A percentile compares a stretch with the other conserved stretches of the same genome.
Evolutionary conservation across 2,797 vertebrate species (phyloP).

Genomic region (Cercopithecus petaurista): DNA sequence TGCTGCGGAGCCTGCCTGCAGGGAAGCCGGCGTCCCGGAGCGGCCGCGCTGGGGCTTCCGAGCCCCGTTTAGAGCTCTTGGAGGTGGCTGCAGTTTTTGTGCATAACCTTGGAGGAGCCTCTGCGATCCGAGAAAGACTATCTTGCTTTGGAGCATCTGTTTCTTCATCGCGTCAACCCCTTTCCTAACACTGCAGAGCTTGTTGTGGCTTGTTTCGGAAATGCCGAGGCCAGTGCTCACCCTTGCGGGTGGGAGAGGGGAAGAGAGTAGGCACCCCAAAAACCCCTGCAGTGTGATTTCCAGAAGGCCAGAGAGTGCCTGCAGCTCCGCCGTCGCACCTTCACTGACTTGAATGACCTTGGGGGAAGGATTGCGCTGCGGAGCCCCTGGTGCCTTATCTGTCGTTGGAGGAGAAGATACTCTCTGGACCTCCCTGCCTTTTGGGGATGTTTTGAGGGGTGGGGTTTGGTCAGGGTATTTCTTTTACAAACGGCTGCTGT

Average conservation of each 20-base stretch:
- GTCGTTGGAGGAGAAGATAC: not conserved
- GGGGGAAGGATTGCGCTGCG: constrained; percentile 40
- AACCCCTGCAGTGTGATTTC: constrained; percentile 26
- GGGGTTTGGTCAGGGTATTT: constrained; percentile 26
- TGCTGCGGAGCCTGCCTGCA: constrained; percentile 12
- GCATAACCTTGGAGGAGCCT: constrained; percentile 58
- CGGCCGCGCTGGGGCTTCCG: not conserved
- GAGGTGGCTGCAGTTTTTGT: constrained; percentile 63
- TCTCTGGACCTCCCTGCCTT: constrained; percentile 37
- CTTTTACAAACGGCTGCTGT: constrained; percentile 5
- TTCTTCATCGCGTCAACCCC: constrained; percentile 78
- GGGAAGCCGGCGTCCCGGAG: constrained; percentile 25
- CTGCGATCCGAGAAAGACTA: constrained; percentile 51
- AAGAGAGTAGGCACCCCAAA: not conserved
- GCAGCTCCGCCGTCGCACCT: constrained; percentile 36
- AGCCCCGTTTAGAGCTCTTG: not conserved
- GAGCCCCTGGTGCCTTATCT: constrained; percentile 36
- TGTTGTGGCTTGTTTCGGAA: constrained; percentile 79
- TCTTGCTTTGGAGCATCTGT: constrained; percentile 74
- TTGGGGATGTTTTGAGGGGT: constrained; percentile 46
- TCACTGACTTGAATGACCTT: constrained; percentile 71
- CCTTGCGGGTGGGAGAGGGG: constrained; percentile 65
- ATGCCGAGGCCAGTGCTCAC: constrained; percentile 79
- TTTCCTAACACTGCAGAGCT: constrained; percentile 71
- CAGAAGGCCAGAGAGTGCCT: not conserved